Conservation (phyloP, 2,797 vertebrate species). For the Bucorvus abyssinicus region DNA sequence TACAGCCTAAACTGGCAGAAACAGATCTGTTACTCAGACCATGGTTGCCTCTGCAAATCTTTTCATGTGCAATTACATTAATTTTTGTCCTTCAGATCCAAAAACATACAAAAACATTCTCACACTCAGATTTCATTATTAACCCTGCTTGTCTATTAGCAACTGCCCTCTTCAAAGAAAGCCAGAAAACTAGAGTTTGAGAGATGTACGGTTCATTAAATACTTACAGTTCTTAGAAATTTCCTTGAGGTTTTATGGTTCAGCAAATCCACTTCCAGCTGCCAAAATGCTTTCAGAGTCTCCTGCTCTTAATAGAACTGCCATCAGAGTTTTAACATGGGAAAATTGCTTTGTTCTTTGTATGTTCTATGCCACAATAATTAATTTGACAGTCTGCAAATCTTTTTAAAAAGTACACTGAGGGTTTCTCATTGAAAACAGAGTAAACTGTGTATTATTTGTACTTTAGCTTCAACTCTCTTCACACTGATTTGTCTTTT, state of each 20-base stretch:
- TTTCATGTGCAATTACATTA: not conserved
- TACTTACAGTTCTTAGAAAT: not conserved
- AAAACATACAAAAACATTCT: not conserved
- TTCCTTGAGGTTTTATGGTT: not conserved
- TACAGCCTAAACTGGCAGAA: not conserved
- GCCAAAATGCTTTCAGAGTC: not conserved
- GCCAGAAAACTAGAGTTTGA: not conserved
- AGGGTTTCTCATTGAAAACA: not conserved
- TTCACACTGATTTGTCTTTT: not conserved
- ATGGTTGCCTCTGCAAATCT: not conserved
- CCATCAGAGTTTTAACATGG: not conserved
- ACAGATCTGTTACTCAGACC: not conserved
- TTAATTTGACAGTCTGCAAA: not conserved
- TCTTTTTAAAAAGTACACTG: not conserved
- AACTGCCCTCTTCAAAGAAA: not conserved
- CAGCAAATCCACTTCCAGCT: not conserved
- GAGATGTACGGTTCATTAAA: not conserved
- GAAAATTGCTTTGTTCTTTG: not conserved
- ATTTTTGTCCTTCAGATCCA: not conserved
- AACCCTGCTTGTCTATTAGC: not conserved
- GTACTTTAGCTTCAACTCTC: not conserved
- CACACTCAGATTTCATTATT: not conserved
- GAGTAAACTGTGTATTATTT: not conserved
- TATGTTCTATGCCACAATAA: not conserved
- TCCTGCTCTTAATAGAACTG: not conserved